Evolutionary conservation across 2,888 invertebrate genomes (phyloP).

Genomic region (Chrysolina oricalcia): DNA sequence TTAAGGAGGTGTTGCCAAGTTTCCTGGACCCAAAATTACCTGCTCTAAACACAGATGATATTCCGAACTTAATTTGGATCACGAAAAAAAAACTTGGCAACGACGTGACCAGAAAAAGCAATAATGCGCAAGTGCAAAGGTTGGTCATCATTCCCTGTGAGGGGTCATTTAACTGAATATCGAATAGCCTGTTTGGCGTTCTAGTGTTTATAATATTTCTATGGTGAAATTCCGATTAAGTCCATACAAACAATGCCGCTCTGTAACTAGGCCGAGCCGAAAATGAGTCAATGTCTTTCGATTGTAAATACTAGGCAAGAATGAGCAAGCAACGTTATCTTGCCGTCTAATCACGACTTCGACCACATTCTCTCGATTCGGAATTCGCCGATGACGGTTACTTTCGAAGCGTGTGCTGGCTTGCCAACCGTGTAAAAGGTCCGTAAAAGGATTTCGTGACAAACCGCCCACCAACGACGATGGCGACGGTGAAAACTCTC

Average conservation of each 20-base stretch:
- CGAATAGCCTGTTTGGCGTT: too few relatives aligned
- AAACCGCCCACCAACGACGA: constrained; percentile 9
- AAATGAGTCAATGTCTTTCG: constrained; percentile 20
- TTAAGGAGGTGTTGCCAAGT: too few relatives aligned
- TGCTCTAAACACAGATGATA: too few relatives aligned
- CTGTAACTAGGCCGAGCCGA: constrained; percentile 14
- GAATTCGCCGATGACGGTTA: constrained; percentile 24
- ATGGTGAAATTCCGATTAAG: neutral
- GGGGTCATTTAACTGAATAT: too few relatives aligned
- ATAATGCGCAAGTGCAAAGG: too few relatives aligned
- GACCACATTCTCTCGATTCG: constrained; percentile 17
- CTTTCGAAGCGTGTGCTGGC: constrained; percentile 18
- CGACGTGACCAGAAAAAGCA: too few relatives aligned
- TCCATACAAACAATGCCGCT: neutral
- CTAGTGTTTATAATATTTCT: neutral
- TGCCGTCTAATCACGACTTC: constrained; percentile 7
- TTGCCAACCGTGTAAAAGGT: neutral
- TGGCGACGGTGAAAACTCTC: neutral
- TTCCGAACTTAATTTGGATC: too few relatives aligned
- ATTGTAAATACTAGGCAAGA: constrained; percentile 21
- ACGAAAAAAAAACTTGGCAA: too few relatives aligned
- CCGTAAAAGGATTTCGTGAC: constrained; percentile 23
- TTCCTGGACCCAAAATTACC: too few relatives aligned
- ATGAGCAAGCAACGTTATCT: constrained; percentile 9
- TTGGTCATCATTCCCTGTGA: too few relatives aligned